These are phyloP conservation scores for Nephotettix cincticeps DNA, from an alignment of 1,140 invertebrate species.

Conservation along the genomic window DNA sequence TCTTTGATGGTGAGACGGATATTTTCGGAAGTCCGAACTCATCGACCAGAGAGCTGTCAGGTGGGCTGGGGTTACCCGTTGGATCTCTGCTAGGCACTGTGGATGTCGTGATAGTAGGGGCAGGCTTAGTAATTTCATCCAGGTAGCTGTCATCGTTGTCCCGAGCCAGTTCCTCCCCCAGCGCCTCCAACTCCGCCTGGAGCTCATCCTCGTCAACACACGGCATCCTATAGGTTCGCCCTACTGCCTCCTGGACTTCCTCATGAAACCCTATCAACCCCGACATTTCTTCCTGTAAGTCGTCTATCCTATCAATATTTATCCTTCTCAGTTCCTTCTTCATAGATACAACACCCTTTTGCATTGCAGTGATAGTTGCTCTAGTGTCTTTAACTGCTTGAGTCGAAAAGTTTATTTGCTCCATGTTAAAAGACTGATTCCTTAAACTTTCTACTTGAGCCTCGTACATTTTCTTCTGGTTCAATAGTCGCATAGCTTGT, in stretches of 20 bases:
- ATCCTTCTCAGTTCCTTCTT: slow-evolving; percentile 99
- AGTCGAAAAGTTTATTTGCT: slow-evolving; percentile 98
- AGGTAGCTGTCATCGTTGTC: slow-evolving; percentile 93
- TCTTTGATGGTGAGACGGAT: too few relatives aligned
- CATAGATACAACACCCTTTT: slow-evolving; percentile 96
- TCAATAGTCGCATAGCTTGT: too few relatives aligned
- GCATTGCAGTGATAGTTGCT: slow-evolving; percentile 94
- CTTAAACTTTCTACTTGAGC: slow-evolving; percentile 88
- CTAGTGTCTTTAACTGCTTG: slow-evolving; percentile 98
- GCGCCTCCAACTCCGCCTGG: slow-evolving; percentile 94
- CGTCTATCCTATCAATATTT: slow-evolving; percentile 98
- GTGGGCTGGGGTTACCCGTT: too few relatives aligned
- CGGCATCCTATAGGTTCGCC: slow-evolving; percentile 93
- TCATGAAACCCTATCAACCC: slow-evolving; percentile 97
- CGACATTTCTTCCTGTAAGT: slow-evolving; percentile 97
- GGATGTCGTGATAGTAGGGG: too few relatives aligned
- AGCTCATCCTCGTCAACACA: slow-evolving; percentile 98
- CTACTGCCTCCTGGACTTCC: slow-evolving; percentile 96
- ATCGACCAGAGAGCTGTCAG: too few relatives aligned
- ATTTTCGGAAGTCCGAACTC: too few relatives aligned
- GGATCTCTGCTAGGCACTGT: slow-evolving; percentile 85
- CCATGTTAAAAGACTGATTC: slow-evolving; percentile 98
- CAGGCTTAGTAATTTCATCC: slow-evolving; percentile 89
- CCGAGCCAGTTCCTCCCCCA: slow-evolving; percentile 92
- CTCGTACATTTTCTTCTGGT: too few relatives aligned